Conservation (phyloP, 2,113 vertebrate species). For the Notiomystis cincta region DNA sequence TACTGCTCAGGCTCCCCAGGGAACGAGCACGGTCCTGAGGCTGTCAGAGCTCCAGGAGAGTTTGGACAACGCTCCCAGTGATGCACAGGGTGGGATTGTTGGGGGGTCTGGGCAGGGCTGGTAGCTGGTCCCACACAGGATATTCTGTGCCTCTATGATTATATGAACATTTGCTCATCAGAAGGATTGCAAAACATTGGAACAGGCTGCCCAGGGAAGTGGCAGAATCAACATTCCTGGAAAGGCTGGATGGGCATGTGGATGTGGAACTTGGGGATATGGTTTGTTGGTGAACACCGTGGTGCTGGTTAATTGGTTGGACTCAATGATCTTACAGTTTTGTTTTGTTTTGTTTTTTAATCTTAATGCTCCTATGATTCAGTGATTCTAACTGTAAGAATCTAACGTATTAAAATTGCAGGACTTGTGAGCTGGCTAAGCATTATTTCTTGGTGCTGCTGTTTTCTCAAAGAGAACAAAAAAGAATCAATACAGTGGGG, state of each 20-base stretch:
- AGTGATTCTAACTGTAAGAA: neutral
- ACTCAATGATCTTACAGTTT: neutral
- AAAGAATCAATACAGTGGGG: neutral
- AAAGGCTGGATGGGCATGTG: rapidly evolving
- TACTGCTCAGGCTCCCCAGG: neutral
- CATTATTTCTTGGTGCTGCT: neutral
- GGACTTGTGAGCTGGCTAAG: neutral
- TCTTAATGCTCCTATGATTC: neutral
- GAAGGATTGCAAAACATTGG: neutral
- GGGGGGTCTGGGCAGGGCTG: neutral
- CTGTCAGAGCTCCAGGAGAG: neutral
- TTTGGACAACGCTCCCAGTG: rapidly evolving
- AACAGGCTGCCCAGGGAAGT: neutral
- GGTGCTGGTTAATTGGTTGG: no score
- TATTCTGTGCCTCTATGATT: neutral
- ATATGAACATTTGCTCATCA: neutral
- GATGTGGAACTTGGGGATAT: no score
- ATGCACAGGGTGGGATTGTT: neutral
- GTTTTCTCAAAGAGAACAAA: neutral
- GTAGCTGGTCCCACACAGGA: no score
- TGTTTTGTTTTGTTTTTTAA: no score
- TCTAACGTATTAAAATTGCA: neutral
- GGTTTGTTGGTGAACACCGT: neutral
- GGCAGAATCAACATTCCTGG: neutral
- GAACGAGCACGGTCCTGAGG: neutral